These are phyloP conservation scores for Globodera ellingtonae DNA, from an alignment of 1,140 invertebrate species.

Conservation along the genomic window DNA sequence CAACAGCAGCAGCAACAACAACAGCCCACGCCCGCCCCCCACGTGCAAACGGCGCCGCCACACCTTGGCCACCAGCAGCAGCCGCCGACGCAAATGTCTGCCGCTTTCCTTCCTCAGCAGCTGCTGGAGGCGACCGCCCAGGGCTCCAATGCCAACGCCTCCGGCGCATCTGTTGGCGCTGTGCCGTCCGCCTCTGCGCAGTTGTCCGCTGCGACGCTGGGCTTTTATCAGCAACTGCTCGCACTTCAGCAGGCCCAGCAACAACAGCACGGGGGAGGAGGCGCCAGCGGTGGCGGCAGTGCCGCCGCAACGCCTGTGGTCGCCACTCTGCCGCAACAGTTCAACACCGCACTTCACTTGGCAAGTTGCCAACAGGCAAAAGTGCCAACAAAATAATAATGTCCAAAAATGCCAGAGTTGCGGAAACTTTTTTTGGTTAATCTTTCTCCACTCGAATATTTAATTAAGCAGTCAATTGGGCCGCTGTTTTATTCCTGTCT, in stretches of 20 bases:
- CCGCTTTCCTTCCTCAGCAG: neutral
- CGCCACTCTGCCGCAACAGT: constrained; percentile 37
- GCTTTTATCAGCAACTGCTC: constrained; percentile 37
- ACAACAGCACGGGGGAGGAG: constrained; percentile 26
- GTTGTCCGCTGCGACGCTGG: constrained; percentile 15
- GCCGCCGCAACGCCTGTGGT: constrained; percentile 21
- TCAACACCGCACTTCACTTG: constrained; percentile 31
- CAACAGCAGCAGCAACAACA: constrained; percentile 12
- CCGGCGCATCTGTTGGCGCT: neutral
- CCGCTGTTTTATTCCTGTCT: too few relatives aligned
- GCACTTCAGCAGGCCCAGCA: constrained; percentile 40
- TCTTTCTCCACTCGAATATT: too few relatives aligned
- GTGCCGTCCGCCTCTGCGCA: constrained; percentile 19
- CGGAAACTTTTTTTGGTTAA: neutral
- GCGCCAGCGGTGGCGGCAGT: neutral
- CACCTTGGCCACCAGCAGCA: neutral
- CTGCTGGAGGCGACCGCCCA: neutral
- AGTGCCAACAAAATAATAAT: neutral
- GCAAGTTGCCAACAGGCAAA: constrained; percentile 19
- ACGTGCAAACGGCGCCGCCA: neutral
- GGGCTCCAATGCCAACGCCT: neutral
- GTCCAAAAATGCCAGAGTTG: neutral
- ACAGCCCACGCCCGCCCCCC: neutral
- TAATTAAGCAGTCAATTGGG: too few relatives aligned
- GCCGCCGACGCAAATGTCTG: neutral